Evolutionary conservation across 92 coral and sea anemone genomes (phyloP), one percentile per base, ranked within the genome.

Genomic region (Epizoanthus scotinus): DNA sequence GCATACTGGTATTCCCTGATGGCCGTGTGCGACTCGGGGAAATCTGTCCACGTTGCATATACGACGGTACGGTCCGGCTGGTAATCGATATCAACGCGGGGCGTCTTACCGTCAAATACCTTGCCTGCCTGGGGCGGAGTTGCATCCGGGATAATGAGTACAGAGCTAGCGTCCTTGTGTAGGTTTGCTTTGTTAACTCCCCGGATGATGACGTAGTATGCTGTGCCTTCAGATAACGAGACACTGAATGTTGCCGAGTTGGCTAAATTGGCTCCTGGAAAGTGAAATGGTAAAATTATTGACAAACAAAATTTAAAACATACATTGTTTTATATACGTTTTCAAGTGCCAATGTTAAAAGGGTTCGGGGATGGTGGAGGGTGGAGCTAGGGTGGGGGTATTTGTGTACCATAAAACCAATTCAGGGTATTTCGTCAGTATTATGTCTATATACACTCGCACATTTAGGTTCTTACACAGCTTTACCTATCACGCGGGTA

Each of bases 151-250:
- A 94, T 86, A 27, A 94, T 63, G 18, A 82, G 63, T 8, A 69
- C 78, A 58, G 98, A 94, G 29, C 67, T 82, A 27, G 90, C 93
- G 24, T 91, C 98, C 59, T 88, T 84, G 73, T 91, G 83, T n/a
- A 94, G 87, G 0, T 82, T 59, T 24, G 97, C 98, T 7, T 88
- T 81, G 83, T 94, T 94, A 50, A 87, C 73, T 14, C 94, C 98
- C 18, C 98, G 86, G 70, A 94, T 94, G 44, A 83, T 47, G 22
- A 94, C 88, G 57, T 65, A 70, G 68, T 94, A 94, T 0, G 82
- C 68, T 58, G 84, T 84, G 14, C 94, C 94, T 38, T 94, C 90
- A 6, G 91, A 59, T 38, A 94, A 75, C 0, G 89, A 34, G 2
- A 94, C 87, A 29, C 83, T 71, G 60, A 91, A 79, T 0, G 92